Base-by-base conservation (phyloP, 2,113 vertebrate species). In the Mohoua ochrocephala region DNA sequence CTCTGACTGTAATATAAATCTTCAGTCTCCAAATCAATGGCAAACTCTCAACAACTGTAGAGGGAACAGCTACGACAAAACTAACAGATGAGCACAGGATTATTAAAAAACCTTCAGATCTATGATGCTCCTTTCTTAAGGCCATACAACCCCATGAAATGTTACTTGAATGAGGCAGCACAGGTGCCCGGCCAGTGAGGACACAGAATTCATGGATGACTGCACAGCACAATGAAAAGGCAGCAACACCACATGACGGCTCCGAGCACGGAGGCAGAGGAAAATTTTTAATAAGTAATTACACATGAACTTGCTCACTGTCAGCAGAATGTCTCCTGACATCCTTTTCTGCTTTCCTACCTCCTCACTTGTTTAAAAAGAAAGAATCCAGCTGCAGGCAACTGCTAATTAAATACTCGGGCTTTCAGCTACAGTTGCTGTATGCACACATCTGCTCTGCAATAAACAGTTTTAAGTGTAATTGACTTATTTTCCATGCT, bases 361-460 rank as follows among this genome's bases (percentile, higher is more conserved):
- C 89, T 94, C 87, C 89, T 57, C 45, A 50, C 49, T 87, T 76
- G 63, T 45, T 80, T 79, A 44, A 79, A 81, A 92, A 94, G 71
- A 89, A 97, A 89, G 87, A 96, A 95, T 90, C 91, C 96, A 97
- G 94, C 93, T 96, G 91, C 75, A 95, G 63, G 91, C 87, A 96
- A 96, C 74, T 93, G 67, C 70, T 89, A 96, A 94, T 91, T 96
- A 96, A 96, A 83, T 80, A 83, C 78, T 91, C 80, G 11, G 30
- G 78, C 63, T 95, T 94, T 87, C 91, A 93, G 59, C 89, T 96
- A 87, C 61, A 77, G 75, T 54, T 79, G 42, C 59, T 93, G 50
- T 54, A 73, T 39, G 77, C 74, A 65, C 84, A 57, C 89, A 95
- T 95, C 93, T 93, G 94, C 84, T 87, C 74, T 59, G 75, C 74